Percentiles rank a stretch among this genome's conserved stretches.
These are phyloP conservation scores for Zalophus californianus DNA, from an alignment of 2,797 vertebrate genomes.

Conservation along the genomic window DNA sequence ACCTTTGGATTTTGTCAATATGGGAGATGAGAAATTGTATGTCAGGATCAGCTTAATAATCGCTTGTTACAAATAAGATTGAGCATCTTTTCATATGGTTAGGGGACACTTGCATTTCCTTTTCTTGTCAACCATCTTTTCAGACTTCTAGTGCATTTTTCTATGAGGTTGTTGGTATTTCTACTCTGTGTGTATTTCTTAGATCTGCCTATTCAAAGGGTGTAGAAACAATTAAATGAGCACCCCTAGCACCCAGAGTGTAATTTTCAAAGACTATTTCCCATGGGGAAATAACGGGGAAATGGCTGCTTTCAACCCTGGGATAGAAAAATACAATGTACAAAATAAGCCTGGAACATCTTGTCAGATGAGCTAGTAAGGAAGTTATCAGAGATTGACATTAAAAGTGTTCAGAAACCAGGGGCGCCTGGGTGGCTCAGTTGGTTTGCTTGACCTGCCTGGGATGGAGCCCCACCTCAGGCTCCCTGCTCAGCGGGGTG, in stretches of 20 bases:
- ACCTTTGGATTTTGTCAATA: neutral
- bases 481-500: too few relatives aligned
- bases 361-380: neutral
- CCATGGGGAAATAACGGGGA: neutral
- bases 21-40: neutral
- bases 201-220: neutral
- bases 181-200: neutral
- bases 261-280: neutral
- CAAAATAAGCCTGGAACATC: neutral
- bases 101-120: neutral
- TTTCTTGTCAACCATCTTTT: neutral
- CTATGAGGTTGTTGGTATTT: neutral
- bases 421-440: too few relatives aligned
- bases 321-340: neutral
- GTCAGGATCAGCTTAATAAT: neutral
- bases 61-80: neutral
- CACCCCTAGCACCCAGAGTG: neutral
- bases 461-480: too few relatives aligned
- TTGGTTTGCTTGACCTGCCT: too few relatives aligned
- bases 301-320: neutral
- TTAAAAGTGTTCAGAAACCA: neutral
- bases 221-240: neutral
- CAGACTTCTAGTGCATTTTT: neutral
- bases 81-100: neutral
- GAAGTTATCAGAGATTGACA: neutral